Conservation (phyloP, 2,888 invertebrate species). For the Rhagonycha lutea region DNA sequence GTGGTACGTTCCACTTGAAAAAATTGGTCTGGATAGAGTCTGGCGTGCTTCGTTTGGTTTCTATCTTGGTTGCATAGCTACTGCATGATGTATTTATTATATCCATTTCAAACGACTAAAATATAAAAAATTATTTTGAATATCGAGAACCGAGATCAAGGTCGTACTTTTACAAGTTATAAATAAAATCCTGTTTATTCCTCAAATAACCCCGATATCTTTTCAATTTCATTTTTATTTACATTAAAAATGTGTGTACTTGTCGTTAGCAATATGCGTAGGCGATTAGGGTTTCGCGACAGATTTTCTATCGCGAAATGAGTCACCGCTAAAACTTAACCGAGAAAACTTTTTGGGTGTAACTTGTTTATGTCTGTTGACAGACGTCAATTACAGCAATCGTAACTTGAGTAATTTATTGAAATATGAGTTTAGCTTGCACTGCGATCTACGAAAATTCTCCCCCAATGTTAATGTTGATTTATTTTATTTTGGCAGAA, state of each 20-base stretch:
- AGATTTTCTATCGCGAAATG: neutral
- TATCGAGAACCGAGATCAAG: neutral
- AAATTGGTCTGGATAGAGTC: neutral
- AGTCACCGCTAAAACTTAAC: neutral
- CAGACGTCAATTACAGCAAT: neutral
- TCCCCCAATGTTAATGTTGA: neutral
- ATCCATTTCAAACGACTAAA: neutral
- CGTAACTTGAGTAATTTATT: neutral
- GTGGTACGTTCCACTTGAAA: neutral
- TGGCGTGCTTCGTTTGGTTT: neutral
- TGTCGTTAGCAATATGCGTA: too few species aligned
- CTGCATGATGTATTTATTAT: neutral
- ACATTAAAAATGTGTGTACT: neutral
- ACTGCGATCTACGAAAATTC: neutral
- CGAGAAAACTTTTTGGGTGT: neutral
- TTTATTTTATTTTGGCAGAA: neutral
- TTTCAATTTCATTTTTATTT: neutral
- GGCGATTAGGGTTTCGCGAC: neutral
- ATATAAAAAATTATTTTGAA: neutral
- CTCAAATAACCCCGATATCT: constrained; percentile 8
- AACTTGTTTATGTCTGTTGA: neutral
- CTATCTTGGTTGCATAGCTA: neutral
- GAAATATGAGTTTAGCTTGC: neutral
- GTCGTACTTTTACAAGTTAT: neutral
- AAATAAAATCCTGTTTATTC: constrained; percentile 12